Percentiles rank a stretch among this genome's conserved stretches.
These are phyloP conservation scores for Serrognathus titanus DNA, from an alignment of 2,888 invertebrate genomes.

Conservation along the genomic window DNA sequence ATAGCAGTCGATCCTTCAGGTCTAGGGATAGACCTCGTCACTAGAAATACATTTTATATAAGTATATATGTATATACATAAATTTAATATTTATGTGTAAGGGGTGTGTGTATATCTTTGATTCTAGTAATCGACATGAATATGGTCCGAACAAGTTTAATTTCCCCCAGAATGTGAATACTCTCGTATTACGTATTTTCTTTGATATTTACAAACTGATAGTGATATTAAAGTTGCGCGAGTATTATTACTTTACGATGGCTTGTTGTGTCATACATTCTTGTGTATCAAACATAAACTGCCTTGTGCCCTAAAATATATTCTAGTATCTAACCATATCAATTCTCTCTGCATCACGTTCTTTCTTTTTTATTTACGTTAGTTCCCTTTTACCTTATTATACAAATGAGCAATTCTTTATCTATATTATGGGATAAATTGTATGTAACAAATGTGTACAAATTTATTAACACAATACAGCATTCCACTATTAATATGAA, in stretches of 20 bases:
- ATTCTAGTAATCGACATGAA: conserved; percentile 5
- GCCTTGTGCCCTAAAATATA: conserved; percentile 25
- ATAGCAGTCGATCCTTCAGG: too few species aligned
- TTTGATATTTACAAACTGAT: conserved; percentile 6
- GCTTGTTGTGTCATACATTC: conserved; percentile 3
- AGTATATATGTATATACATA: too few species aligned
- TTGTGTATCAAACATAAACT: conserved; percentile 16
- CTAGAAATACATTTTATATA: too few species aligned
- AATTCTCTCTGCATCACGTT: conserved; percentile 21
- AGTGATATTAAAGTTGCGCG: conserved; percentile 13
- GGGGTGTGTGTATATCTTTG: too few species aligned
- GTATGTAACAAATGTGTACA: conserved; percentile 32
- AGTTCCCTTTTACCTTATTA: conserved; percentile 16
- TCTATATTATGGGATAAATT: conserved; percentile 30
- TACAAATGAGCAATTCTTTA: conserved; percentile 29
- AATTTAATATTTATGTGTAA: too few species aligned
- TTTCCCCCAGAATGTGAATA: conserved; percentile 22
- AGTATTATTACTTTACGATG: conserved; percentile 13
- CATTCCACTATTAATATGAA: conserved; percentile 24
- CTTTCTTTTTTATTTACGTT: conserved; percentile 16
- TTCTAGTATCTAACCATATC: conserved; percentile 33
- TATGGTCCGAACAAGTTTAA: conserved; percentile 19
- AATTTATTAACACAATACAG: conserved; percentile 31
- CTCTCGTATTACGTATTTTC: conserved; percentile 6
- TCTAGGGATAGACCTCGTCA: too few species aligned